Conservation (phyloP, 2,113 vertebrate species). For the Xiphias gladius region DNA sequence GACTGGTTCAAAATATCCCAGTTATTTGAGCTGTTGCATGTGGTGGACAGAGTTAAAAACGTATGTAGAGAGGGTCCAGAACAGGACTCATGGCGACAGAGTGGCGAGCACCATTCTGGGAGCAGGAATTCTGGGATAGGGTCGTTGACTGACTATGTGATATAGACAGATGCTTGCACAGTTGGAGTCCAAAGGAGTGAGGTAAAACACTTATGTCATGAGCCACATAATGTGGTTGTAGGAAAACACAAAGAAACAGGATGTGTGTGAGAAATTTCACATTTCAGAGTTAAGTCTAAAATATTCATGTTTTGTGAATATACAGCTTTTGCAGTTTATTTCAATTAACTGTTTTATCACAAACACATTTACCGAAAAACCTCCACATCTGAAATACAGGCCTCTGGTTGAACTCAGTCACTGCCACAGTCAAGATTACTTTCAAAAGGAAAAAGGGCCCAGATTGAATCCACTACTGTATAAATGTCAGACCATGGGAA, state of each 20-base stretch:
- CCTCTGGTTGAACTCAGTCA: background rate
- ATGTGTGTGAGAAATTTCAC: background rate
- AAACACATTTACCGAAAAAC: background rate
- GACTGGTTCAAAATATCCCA: slow-evolving; percentile 79
- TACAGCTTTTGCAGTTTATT: background rate
- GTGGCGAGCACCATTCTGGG: slow-evolving; percentile 83
- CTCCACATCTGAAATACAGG: no score
- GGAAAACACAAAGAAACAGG: slow-evolving; percentile 2
- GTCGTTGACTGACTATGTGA: slow-evolving; percentile 55
- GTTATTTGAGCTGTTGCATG: slow-evolving; percentile 80
- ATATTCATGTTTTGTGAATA: background rate
- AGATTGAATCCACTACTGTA: background rate
- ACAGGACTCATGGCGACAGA: slow-evolving; percentile 72
- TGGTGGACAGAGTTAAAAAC: slow-evolving; percentile 74
- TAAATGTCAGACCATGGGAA: background rate
- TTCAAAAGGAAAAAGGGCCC: background rate
- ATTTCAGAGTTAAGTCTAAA: slow-evolving; percentile 3
- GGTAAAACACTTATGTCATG: slow-evolving; percentile 2
- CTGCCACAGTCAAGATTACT: background rate
- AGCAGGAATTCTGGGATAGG: slow-evolving; percentile 71
- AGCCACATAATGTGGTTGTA: background rate
- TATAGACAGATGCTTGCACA: slow-evolving; percentile 58
- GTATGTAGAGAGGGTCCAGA: slow-evolving; percentile 66
- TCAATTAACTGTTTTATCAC: background rate
- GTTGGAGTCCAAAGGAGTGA: slow-evolving; percentile 22